Base-by-base conservation (phyloP, 2,888 invertebrate species). In the Microctonus hyperodae region DNA sequence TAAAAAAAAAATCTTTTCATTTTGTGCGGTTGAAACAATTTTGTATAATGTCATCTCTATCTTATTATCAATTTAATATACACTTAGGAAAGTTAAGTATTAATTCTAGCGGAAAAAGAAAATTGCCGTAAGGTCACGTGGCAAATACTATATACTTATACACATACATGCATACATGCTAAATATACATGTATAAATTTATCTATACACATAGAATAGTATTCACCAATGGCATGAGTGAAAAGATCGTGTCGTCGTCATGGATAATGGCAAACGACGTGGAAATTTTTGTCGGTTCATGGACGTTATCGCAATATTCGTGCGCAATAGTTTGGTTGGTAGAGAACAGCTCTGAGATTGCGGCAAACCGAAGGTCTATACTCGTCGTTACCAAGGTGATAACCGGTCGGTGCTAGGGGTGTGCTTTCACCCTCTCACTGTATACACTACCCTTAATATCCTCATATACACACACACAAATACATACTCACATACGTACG, bases 371-470 rank as follows among this genome's bases (percentile, higher is more conserved):
- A 67, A 62, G 68, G 50, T 67, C 67, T 65, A 35, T 44, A 44
- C 51, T 61, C 37, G 64, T 66, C 70, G 69, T 70, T 70, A 69
- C 69, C 69, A 69, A 68, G 69, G 70, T 70, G 70, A 70, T 70
- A 70, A 69, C 64, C 69, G 53, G 50, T 58, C 55, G 44, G 44
- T 44, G 23, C 59, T 31, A 53, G 64, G 65, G 64, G 65, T 33
- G 37, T 37, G 44, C 51, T 35, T 28, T 61, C 61, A 60, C 60
- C 48, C 20, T 25, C 16, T 44, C 44, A 44, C 16, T 16, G 16
- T 44, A 20, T 44, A 44, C 16, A 44, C 44, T 44, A 44, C 16
- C 44, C 44, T 44, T 44, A 44, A 44, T 44, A 44, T 44, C 16
- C 20, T n/a, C 44, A 44, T n/a, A 37, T 16, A 16, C 16, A 44